Conservation (phyloP, 2,113 vertebrate species). For the Ibidorhyncha struthersii region DNA sequence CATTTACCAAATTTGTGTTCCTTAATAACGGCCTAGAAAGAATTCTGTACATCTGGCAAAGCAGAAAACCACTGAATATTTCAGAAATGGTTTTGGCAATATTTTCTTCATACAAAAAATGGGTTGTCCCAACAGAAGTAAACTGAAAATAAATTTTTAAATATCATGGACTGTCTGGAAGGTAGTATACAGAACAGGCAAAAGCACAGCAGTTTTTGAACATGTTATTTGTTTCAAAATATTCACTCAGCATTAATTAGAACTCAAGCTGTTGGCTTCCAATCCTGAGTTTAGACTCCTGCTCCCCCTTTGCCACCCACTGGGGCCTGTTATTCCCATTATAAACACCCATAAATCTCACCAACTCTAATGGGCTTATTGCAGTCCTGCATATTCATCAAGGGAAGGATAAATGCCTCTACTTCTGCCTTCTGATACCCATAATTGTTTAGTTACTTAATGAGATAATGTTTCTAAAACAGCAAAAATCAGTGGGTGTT, state of each 20-base stretch:
- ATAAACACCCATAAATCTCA: conserved; percentile 47
- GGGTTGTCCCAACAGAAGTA: neutral
- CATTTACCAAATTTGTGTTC: neutral
- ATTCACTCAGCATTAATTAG: conserved; percentile 40
- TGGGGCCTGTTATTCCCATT: neutral
- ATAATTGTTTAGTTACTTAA: conserved; percentile 53
- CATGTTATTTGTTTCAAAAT: neutral
- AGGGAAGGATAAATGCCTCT: conserved; percentile 26
- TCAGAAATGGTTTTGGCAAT: neutral
- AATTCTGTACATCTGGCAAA: neutral
- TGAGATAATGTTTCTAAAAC: conserved; percentile 48
- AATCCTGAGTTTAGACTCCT: neutral
- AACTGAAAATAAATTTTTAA: neutral
- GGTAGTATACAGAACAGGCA: neutral
- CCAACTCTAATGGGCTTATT: conserved; percentile 34
- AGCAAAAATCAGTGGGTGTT: conserved; percentile 17
- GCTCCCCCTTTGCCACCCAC: conserved; percentile 11
- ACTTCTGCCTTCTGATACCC: conserved; percentile 12
- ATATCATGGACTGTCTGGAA: neutral
- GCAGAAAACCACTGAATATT: neutral
- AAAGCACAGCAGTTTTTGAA: neutral
- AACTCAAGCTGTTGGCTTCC: conserved; percentile 21
- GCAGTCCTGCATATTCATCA: conserved; percentile 21
- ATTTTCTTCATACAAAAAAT: neutral
- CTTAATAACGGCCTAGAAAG: neutral